Conservation (phyloP, 1,140 invertebrate genomes). For the Nasonia vitripennis region DNA sequence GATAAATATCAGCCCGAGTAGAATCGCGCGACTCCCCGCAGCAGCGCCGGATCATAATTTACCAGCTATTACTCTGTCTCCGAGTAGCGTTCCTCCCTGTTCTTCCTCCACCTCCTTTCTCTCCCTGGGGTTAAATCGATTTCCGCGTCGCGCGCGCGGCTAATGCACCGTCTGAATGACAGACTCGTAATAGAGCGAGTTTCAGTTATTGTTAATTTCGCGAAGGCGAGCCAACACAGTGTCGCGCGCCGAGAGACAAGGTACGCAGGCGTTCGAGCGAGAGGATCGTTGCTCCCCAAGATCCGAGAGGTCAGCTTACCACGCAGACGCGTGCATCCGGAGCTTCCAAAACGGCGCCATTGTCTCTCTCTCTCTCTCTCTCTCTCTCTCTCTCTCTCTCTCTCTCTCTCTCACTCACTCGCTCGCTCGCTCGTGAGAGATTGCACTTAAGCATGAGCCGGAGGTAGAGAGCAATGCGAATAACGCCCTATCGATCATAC, state of each 20-base stretch:
- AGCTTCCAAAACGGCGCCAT: background rate
- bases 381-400: background rate
- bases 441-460: slow-evolving; percentile 21
- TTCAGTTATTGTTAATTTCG: slow-evolving; percentile 51
- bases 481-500: slow-evolving; percentile 38
- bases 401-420: background rate
- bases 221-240: background rate
- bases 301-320: background rate
- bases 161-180: slow-evolving; percentile 46
- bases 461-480: slow-evolving; percentile 7
- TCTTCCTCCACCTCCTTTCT: background rate
- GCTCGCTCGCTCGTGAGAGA: slow-evolving; percentile 11
- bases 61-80: slow-evolving; percentile 42
- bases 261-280: background rate
- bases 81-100: background rate
- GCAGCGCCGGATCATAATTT: slow-evolving; percentile 32
- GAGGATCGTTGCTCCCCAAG: background rate
- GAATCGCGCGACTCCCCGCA: slow-evolving; percentile 19
- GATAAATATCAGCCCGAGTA: slow-evolving; percentile 31
- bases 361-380: slow-evolving; percentile 9
- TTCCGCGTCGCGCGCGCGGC: background rate
- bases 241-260: background rate
- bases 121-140: slow-evolving; percentile 34
- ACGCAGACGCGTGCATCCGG: background rate
- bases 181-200: slow-evolving; percentile 43